phyloP scores from a whole-genome alignment of 2,797 vertebrate genomes.

The Pseudochirops corinnae region DNA sequence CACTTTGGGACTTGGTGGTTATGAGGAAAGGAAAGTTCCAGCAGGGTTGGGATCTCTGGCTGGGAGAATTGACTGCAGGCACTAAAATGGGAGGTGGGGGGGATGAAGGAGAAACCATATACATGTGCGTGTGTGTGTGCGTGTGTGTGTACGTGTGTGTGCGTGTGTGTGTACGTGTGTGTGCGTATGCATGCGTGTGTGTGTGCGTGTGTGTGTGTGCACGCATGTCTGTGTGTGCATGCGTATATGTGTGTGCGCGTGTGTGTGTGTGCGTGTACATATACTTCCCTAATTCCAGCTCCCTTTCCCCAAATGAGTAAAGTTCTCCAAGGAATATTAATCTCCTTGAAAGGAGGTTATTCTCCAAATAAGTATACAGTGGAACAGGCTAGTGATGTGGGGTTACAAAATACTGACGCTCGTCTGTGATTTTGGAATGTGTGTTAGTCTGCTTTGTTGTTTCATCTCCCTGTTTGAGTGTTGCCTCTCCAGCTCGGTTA shows the following conservation, averaged over 20 bases:
- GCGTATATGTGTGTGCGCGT: too few species aligned
- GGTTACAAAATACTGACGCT: not conserved
- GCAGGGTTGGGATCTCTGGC: not conserved
- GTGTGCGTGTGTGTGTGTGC: too few species aligned
- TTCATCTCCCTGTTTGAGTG: not conserved
- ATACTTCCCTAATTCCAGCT: not conserved
- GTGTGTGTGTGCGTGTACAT: too few species aligned
- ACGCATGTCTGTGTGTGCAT: too few species aligned
- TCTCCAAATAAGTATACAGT: not conserved
- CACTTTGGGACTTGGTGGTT: not conserved
- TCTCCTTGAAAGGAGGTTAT: not conserved
- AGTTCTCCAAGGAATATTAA: not conserved
- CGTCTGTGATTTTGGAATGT: slow-evolving; percentile 35
- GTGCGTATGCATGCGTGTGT: too few species aligned
- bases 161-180: too few species aligned
- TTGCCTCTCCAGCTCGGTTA: not conserved
- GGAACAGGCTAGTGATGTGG: not conserved
- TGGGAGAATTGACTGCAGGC: not conserved
- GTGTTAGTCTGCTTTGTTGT: slow-evolving; percentile 36
- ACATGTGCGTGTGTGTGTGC: too few species aligned
- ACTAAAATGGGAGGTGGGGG: not conserved
- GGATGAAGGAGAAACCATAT: not conserved
- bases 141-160: too few species aligned
- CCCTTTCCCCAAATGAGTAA: not conserved
- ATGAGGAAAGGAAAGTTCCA: not conserved